Evolutionary conservation across 2,113 vertebrate genomes (phyloP), one percentile per base, ranked within the genome.

Genomic region (Brachypodius melanocephalos): DNA sequence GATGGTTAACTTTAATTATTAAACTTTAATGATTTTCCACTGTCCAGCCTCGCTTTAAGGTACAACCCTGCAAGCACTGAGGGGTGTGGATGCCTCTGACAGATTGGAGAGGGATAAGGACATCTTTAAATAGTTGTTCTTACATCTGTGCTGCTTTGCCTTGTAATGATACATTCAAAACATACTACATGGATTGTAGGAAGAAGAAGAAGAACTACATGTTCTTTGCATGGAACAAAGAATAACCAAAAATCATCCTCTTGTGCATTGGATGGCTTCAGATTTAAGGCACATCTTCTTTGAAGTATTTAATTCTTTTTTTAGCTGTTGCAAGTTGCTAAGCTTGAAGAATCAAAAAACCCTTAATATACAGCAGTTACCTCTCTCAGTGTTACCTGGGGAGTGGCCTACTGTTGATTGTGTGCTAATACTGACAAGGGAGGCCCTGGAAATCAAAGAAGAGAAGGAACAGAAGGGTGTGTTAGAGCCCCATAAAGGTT

Each of bases 201-300:
- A 14, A 4, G 43, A 36, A 73, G 45, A 88, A 88, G 38, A 34
- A 76, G 79, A n/a, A n/a, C n/a, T n/a, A n/a, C n/a, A n/a, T n/a
- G n/a, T n/a, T n/a, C n/a, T 68, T 76, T 72, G 40, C 4, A 5
- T 38, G 43, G 66, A 12, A 25, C 10, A 83, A 22, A 59, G 22
- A 43, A 5, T 4, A 79, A 38, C 31, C 0, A 0, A 0, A 25
- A 49, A 3, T 42, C 22, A 20, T 51, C 15, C 15, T 57, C 3
- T 6, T 0, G 0, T 17, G 52, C 14, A 2, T 3, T 48, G 46
- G 6, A 4, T 90, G 63, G 32, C 38, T 62, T 80, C 21, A 57
- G 8, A 13, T 61, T 86, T 65, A 25, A 69, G 28, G 25, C 31
- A 19, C 4, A 0, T 63, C 4, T 2, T 65, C 36, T 86, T 91